Evolutionary conservation across 2,888 invertebrate species (phyloP).

Genomic region (Eupithecia insigniata): DNA sequence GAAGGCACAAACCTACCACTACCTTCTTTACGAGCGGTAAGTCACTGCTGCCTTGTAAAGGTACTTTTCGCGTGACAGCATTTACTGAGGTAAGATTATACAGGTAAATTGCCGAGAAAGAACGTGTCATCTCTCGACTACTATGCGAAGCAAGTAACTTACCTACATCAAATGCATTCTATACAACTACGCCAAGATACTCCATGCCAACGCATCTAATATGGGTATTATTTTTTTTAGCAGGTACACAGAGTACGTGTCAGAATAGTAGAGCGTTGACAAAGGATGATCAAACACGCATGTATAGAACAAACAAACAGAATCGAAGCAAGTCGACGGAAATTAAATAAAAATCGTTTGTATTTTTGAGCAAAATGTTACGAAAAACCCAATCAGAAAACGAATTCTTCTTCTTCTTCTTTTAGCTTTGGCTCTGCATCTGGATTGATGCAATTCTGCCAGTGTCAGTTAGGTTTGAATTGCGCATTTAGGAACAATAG

Average conservation of each 20-base stretch:
- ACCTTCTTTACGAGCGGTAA: too few relatives aligned
- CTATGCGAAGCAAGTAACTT: constrained; percentile 45
- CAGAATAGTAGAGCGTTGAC: not conserved
- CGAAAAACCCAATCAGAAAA: constrained; percentile 1
- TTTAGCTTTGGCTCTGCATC: too few relatives aligned
- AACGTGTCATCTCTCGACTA: not conserved
- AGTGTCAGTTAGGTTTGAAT: too few relatives aligned
- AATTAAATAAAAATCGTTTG: not conserved
- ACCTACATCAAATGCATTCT: constrained; percentile 65
- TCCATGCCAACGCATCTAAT: constrained; percentile 71
- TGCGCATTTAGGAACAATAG: too few relatives aligned
- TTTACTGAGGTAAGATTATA: not conserved
- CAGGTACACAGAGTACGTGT: not conserved
- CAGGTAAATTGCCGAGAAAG: not conserved
- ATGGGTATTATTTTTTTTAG: constrained; percentile 38
- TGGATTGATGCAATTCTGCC: too few relatives aligned
- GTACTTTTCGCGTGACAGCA: not conserved
- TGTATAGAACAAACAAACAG: not conserved
- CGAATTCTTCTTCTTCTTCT: too few relatives aligned
- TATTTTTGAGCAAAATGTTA: constrained; percentile 1
- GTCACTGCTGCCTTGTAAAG: not conserved
- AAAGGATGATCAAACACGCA: not conserved
- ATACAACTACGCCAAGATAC: constrained; percentile 37
- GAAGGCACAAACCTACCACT: too few relatives aligned
- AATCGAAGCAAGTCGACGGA: not conserved